Evolutionary conservation across 2,113 vertebrate species (phyloP), one percentile per base, ranked within the genome.

Genomic region (Ivindomyrus marchei): DNA sequence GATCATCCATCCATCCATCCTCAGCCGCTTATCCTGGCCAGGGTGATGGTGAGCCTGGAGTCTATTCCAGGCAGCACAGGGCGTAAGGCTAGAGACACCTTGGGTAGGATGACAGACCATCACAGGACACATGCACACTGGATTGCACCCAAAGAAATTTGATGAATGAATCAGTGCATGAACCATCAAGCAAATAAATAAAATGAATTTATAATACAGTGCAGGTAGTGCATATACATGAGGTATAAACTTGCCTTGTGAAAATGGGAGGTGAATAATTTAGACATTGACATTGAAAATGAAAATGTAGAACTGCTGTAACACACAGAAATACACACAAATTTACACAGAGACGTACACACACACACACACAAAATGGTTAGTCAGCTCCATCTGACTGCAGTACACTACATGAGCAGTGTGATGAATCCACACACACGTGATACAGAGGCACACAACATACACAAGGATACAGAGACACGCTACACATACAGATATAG

Each of bases 361-460:
- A 31, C 31, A 31, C 27, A 17, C 47, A 47, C 77, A 49, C 70
- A 9, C 31, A 24, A 9, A 66, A 87, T 11, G 9, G 4, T n/a
- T 77, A 17, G 88, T 39, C 70, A 17, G 88, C 90, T 70, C 88
- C n/a, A 80, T 70, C 70, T 27, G 87, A 90, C 7, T 84, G 19
- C 9, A 46, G 58, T 90, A 47, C 46, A 58, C 31, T 87, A 77
- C 70, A 84, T 90, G 90, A 87, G 83, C 74, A 88, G 70, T 45
- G 66, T 36, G 62, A 91, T 77, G 89, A 89, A 88, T 89, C 89
- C 74, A 52, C 92, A 53, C 39, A 88, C 15, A 85, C 4, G 5
- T 62, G 56, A 62, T 62, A 62, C 56, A 62, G 56, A 62, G 56
- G 2, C 24, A n/a, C 58, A 62, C 58, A n/a, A 9, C 58, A 62